phyloP scores from a whole-genome alignment of 2,113 vertebrate species.

The Heterochromis multidens region DNA sequence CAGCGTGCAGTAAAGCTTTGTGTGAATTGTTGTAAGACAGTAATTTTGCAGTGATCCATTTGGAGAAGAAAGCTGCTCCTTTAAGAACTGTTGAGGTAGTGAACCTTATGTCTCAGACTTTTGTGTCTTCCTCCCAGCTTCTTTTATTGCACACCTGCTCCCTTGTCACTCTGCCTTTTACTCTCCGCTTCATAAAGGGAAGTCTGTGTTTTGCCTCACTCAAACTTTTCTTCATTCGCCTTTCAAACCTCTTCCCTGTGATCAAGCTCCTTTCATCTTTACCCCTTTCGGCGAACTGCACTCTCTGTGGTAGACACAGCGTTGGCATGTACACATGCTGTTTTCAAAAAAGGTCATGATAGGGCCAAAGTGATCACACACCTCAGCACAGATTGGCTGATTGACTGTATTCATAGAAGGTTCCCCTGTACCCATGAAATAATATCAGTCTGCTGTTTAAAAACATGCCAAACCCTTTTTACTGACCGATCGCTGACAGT shows the following conservation, averaged over 20 bases:
- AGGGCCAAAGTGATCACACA: background rate
- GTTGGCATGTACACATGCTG: background rate
- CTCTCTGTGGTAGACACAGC: background rate
- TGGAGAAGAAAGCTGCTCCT: background rate
- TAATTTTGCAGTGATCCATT: background rate
- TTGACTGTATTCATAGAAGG: slow-evolving; percentile 30
- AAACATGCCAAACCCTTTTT: background rate
- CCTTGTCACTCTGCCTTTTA: slow-evolving; percentile 4
- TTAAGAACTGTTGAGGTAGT: background rate
- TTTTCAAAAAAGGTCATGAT: slow-evolving; percentile 25
- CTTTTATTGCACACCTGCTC: slow-evolving; percentile 8
- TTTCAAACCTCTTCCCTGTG: slow-evolving; percentile 5
- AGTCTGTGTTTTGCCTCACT: slow-evolving; percentile 16
- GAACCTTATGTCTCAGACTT: background rate
- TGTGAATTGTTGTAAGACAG: background rate
- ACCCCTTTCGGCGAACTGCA: background rate
- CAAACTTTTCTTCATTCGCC: background rate
- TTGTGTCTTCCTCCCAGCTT: background rate
- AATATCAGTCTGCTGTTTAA: background rate
- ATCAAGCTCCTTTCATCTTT: slow-evolving; percentile 28
- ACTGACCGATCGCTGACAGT: background rate
- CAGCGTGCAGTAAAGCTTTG: background rate
- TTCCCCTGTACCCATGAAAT: slow-evolving; percentile 9
- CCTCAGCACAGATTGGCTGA: slow-evolving; percentile 27
- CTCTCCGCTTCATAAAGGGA: background rate